Conservation (phyloP, 2,888 invertebrate species). For the Bellardia bayeri region DNA sequence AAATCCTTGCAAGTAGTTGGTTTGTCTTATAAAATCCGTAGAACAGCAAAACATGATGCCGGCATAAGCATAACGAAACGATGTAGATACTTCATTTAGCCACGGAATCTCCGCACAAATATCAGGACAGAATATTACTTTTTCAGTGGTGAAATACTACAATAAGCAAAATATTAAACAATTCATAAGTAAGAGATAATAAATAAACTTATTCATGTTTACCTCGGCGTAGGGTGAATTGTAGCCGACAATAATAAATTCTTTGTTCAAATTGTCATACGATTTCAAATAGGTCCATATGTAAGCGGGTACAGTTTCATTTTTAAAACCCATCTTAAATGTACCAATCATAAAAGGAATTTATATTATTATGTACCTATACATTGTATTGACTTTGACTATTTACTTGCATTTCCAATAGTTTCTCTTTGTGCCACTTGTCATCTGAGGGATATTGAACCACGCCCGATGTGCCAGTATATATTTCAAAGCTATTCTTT, state of each 20-base stretch:
- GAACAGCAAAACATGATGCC: conserved; percentile 70
- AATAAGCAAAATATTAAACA: not conserved
- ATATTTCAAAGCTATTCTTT: conserved; percentile 47
- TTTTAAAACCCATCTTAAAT: conserved; percentile 38
- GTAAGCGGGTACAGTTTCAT: conserved; percentile 58
- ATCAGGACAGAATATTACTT: conserved; percentile 65
- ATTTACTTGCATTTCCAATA: conserved; percentile 33
- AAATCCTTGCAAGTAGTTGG: conserved; percentile 47
- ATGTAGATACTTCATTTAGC: conserved; percentile 37
- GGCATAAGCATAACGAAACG: conserved; percentile 44
- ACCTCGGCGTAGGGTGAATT: conserved; percentile 70
- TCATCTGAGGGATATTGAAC: conserved; percentile 27
- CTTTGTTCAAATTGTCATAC: conserved; percentile 47
- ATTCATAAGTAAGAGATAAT: too few species aligned
- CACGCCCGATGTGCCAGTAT: conserved; percentile 51
- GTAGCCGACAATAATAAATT: conserved; percentile 66
- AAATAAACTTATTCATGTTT: not conserved
- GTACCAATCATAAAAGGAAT: not conserved
- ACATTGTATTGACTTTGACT: too few species aligned
- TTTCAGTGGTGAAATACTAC: conserved; percentile 35
- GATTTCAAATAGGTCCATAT: conserved; percentile 68
- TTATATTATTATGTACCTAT: not conserved
- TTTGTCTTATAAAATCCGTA: conserved; percentile 55
- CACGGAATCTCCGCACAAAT: conserved; percentile 67
- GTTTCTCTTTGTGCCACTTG: conserved; percentile 6